Conservation (phyloP, 2,113 vertebrate genomes). For the Notiomystis cincta region DNA sequence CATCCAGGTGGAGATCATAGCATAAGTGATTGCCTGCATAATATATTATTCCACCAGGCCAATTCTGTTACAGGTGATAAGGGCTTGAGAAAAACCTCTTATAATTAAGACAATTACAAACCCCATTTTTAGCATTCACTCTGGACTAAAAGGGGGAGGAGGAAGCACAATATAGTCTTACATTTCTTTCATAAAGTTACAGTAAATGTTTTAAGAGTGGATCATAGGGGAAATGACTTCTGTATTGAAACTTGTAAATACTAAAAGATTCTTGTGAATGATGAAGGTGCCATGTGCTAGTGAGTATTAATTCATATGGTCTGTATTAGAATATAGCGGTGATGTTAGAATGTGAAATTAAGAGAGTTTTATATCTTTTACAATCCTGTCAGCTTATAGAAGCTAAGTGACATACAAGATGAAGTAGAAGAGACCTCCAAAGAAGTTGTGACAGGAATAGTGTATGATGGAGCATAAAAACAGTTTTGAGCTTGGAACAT, state of each 20-base stretch:
- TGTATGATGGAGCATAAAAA: background rate
- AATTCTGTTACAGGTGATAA: slow-evolving; percentile 23
- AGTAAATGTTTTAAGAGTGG: background rate
- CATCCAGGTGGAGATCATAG: background rate
- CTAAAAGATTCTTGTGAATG: background rate
- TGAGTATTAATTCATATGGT: background rate
- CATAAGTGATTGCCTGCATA: slow-evolving; percentile 23
- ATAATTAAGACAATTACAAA: background rate
- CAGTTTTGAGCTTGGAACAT: background rate
- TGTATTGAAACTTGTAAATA: background rate
- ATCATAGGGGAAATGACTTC: background rate
- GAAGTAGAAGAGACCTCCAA: background rate
- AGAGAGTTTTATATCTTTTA: background rate
- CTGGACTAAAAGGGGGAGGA: background rate
- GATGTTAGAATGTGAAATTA: background rate
- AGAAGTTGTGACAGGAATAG: background rate
- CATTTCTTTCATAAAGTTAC: background rate
- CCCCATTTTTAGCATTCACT: background rate
- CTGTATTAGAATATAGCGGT: background rate
- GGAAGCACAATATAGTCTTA: background rate
- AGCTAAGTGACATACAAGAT: background rate
- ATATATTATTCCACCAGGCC: slow-evolving; percentile 14
- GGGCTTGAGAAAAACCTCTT: background rate
- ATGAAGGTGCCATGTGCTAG: background rate
- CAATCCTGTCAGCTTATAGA: background rate